A percentile compares a stretch with the other conserved stretches of the same genome.
Conservation (phyloP, 2,113 vertebrate genomes). For the Tringa solitaria region DNA sequence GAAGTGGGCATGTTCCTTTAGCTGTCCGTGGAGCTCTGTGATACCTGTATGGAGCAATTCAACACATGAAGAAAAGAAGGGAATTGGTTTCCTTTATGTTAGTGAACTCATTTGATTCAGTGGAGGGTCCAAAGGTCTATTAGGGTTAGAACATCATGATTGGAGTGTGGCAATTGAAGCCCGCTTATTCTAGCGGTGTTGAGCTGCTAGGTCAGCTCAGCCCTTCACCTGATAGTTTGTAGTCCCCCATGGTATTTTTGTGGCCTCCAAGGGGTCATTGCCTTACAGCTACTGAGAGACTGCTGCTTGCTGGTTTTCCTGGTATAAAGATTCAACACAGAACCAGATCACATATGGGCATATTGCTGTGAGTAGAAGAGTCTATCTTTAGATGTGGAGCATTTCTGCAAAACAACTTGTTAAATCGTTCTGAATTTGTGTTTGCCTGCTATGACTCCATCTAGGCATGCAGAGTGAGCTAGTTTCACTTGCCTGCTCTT, state of each 20-base stretch:
- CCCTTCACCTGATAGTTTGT: neutral
- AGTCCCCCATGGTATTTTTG: neutral
- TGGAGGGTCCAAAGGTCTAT: neutral
- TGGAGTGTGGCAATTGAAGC: neutral
- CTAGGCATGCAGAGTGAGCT: neutral
- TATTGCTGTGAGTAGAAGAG: neutral
- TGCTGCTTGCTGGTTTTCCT: neutral
- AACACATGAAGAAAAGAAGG: fast-evolving
- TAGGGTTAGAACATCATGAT: fast-evolving
- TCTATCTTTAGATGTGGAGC: neutral
- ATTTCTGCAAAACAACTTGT: neutral
- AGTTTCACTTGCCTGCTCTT: neutral
- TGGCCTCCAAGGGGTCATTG: neutral
- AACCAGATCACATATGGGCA: neutral
- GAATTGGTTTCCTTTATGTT: neutral
- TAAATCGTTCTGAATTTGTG: neutral
- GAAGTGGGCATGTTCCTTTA: neutral
- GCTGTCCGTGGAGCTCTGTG: neutral
- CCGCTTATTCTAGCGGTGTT: neutral
- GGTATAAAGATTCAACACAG: neutral
- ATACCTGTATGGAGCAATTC: neutral
- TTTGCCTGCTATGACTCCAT: neutral
- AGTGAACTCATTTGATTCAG: neutral
- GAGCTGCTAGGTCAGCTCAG: neutral
- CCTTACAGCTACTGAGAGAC: neutral